Evolutionary conservation across 2,113 vertebrate genomes (phyloP), one percentile per base, ranked within the genome.

Genomic region (Oreochromis aureus): DNA sequence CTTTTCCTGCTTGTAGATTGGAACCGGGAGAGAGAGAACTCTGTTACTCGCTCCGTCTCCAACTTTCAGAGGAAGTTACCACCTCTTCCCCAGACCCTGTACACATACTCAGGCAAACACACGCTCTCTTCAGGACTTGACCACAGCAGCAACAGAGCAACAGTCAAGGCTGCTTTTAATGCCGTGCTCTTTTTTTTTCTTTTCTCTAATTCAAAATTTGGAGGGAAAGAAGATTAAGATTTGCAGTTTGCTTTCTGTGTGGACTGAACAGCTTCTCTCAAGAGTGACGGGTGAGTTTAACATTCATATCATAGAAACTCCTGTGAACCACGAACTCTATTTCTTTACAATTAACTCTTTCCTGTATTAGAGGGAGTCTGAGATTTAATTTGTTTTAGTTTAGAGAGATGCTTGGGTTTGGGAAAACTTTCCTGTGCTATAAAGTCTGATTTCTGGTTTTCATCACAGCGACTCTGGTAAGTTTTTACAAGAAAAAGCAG

Each of bases 31-130:
- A 90, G 91, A 92, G 88, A 94, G 89, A 93, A 91, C 89, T 93
- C 89, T 93, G 87, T 96, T 94, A 89, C 89, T 94, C 90, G 91
- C 94, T 94, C 53, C 51, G 89, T 87, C 84, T 92, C 91, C 89
- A 95, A 94, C 89, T 94, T 94, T 93, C 91, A 90, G 90, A 94
- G 95, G 94, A 96, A 96, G 95, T 94, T 92, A 91, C 94, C 95
- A 88, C 94, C 96, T 95, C 93, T 95, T 96, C 93, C 93, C 89
- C 85, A 93, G 93, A 88, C 93, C 93, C 84, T 81, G 53, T 73
- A 80, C 86, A 88, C 79, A 78, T 39, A 13, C 83, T 78, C 82
- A 46, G 51, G n/a, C 87, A 82, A 34, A 58, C 85, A 88, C 83
- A 83, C 86, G 56, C 78, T 30, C 81, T 90, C 87, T 85, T 91